A percentile compares a stretch with the other conserved stretches of the same genome.
Evolutionary conservation across 2,797 vertebrate genomes (phyloP).

Genomic region (Sciurus vulgaris): DNA sequence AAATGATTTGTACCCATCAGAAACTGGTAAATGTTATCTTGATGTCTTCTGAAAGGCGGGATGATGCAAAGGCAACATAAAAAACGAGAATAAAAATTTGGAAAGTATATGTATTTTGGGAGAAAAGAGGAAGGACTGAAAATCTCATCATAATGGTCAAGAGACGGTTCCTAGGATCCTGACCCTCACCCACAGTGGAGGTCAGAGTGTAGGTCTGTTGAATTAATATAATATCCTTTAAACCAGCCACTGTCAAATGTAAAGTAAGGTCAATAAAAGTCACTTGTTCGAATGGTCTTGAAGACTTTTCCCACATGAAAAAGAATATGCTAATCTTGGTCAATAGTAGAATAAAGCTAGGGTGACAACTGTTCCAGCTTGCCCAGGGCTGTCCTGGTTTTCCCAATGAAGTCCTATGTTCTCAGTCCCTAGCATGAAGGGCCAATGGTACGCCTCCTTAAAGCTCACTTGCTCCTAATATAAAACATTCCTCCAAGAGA

Average conservation of each 20-base stretch:
- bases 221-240: neutral
- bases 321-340: neutral
- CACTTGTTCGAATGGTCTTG: neutral
- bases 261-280: neutral
- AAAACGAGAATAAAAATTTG: neutral
- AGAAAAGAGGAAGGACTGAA: neutral
- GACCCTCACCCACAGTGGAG: fast-evolving
- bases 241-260: neutral
- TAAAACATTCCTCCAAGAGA: neutral
- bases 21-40: neutral
- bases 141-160: neutral
- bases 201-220: neutral
- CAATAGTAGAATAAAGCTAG: neutral
- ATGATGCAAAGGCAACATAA: neutral
- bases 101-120: neutral
- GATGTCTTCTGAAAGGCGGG: neutral
- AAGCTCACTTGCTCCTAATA: neutral
- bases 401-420: neutral
- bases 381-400: neutral
- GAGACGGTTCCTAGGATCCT: fast-evolving
- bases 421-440: neutral
- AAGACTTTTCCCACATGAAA: neutral
- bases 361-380: neutral
- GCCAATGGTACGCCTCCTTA: neutral
- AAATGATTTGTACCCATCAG: neutral